Percentiles rank a stretch among this genome's conserved stretches.
phyloP scores from a whole-genome alignment of 2,797 vertebrate species.

The Sarcoramphus papa region DNA sequence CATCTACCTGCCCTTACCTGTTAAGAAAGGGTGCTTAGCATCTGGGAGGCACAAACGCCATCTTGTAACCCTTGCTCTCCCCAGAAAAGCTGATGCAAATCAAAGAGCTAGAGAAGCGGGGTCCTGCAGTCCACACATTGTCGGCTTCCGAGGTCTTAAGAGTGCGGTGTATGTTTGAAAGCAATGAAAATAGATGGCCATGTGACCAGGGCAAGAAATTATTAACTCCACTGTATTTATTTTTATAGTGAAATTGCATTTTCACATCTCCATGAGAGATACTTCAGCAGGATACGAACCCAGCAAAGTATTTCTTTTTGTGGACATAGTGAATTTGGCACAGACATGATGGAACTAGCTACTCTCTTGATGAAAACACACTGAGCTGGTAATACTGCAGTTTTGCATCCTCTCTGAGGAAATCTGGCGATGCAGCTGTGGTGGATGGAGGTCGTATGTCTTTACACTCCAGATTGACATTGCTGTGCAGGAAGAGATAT shows the following conservation, averaged over 20 bases:
- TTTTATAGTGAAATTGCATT: constrained; percentile 19
- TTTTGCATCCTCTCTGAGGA: not conserved
- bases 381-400: not conserved
- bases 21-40: not conserved
- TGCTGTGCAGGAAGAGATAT: not conserved
- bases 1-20: not conserved
- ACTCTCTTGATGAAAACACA: not conserved
- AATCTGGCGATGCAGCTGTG: not conserved
- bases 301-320: not conserved
- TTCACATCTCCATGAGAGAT: not conserved
- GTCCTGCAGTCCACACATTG: not conserved
- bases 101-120: not conserved
- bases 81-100: not conserved
- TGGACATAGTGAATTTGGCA: not conserved
- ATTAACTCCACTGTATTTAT: not conserved
- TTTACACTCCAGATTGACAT: accelerated
- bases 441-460: not conserved
- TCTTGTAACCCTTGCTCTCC: not conserved
- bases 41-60: not conserved
- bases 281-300: not conserved
- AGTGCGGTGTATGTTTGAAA: not conserved
- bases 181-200: not conserved
- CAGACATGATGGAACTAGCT: not conserved
- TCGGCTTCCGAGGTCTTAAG: not conserved
- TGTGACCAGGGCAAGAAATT: not conserved